These are phyloP conservation scores for Coenobita brevimanus DNA, from an alignment of 1,140 invertebrate genomes.

Conservation along the genomic window DNA sequence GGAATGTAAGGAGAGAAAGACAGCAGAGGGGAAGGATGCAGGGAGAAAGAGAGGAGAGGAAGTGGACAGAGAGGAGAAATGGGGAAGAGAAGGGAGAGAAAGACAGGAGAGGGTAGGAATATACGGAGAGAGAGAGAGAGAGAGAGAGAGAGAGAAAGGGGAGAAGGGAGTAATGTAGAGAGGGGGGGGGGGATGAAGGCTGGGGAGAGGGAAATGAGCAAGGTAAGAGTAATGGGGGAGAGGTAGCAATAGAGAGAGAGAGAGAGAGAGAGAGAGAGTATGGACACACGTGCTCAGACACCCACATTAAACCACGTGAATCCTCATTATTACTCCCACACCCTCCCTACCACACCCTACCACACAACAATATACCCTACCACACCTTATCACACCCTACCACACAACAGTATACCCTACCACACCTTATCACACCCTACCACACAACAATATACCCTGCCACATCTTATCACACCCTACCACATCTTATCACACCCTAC, in stretches of 20 bases:
- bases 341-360: too few relatives aligned
- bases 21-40: neutral
- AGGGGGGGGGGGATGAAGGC: neutral
- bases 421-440: too few relatives aligned
- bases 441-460: too few relatives aligned
- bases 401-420: too few relatives aligned
- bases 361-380: too few relatives aligned
- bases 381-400: too few relatives aligned
- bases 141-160: neutral
- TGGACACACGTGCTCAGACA: too few relatives aligned
- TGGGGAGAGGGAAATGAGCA: neutral
- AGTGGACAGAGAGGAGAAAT: neutral
- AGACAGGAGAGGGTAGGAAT: neutral
- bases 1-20: neutral
- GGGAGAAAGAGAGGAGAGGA: neutral
- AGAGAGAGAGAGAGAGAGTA: too few relatives aligned
- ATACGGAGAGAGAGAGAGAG: neutral
- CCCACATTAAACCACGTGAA: too few relatives aligned
- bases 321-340: too few relatives aligned
- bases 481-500: too few relatives aligned
- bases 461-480: too few relatives aligned
- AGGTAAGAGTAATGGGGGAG: neutral
- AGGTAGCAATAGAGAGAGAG: neutral
- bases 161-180: neutral
- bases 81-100: neutral